phyloP scores from a whole-genome alignment of 2,888 invertebrate genomes.

The Hirtodrosophila trivittata region DNA sequence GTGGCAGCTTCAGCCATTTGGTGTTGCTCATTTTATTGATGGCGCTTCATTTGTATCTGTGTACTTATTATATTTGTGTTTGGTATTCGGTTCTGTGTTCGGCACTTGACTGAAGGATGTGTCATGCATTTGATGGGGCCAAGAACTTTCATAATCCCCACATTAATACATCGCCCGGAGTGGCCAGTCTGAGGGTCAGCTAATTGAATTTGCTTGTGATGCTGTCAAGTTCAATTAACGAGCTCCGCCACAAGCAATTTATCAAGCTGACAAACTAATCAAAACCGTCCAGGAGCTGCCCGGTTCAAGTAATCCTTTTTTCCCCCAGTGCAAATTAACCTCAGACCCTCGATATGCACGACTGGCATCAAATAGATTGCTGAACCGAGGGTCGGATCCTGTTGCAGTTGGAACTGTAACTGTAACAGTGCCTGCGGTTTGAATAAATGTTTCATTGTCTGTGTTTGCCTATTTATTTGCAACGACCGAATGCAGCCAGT shows the following conservation, averaged over 20 bases:
- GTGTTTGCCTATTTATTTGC: constrained; percentile 66
- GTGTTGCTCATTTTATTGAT: constrained; percentile 56
- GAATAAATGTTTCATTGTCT: constrained; percentile 59
- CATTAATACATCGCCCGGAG: constrained; percentile 43
- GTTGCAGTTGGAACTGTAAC: neutral
- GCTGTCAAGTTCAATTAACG: constrained; percentile 51
- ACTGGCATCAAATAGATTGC: constrained; percentile 66
- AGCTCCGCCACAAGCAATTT: constrained; percentile 59
- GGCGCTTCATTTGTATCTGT: constrained; percentile 34
- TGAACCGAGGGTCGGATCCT: constrained; percentile 46
- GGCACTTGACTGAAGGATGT: constrained; percentile 22
- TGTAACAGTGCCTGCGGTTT: constrained; percentile 26
- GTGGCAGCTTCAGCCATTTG: constrained; percentile 42
- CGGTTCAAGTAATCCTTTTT: constrained; percentile 47
- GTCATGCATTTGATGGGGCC: constrained; percentile 52
- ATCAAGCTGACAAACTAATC: constrained; percentile 65
- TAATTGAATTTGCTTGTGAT: constrained; percentile 60
- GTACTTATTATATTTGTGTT: constrained; percentile 24
- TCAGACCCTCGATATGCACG: constrained; percentile 27
- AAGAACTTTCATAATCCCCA: constrained; percentile 54
- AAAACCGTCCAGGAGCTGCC: constrained; percentile 34
- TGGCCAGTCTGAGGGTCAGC: constrained; percentile 28
- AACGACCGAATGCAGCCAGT: constrained; percentile 43
- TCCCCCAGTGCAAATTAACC: constrained; percentile 51
- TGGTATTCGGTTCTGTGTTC: constrained; percentile 10